Conservation (phyloP, 1,140 invertebrate genomes). For the Planococcus citri region DNA sequence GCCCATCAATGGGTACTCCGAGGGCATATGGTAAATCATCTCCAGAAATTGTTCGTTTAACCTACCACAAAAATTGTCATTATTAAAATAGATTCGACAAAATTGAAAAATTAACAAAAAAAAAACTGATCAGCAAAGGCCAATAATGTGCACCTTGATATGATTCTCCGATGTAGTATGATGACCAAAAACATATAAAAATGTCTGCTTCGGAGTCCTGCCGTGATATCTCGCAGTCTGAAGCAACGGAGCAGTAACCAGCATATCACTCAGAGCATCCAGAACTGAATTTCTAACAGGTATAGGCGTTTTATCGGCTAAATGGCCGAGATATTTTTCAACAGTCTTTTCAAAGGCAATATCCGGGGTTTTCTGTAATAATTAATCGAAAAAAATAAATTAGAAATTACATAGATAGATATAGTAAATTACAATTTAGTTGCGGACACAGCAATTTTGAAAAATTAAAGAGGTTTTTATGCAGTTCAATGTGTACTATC, state of each 20-base stretch:
- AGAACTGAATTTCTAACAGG: constrained; percentile 24
- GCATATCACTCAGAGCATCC: constrained; percentile 66
- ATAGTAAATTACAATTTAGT: too few relatives aligned
- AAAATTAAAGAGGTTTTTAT: too few relatives aligned
- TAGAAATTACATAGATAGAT: not conserved
- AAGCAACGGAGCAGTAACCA: constrained; percentile 58
- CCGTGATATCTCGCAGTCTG: constrained; percentile 59
- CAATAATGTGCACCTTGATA: not conserved
- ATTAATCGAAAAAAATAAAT: not conserved
- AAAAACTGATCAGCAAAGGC: too few relatives aligned
- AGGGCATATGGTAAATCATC: constrained; percentile 86
- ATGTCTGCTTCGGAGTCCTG: constrained; percentile 50
- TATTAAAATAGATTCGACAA: not conserved
- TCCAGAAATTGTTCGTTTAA: constrained; percentile 51
- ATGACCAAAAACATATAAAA: constrained; percentile 82
- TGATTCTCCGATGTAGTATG: constrained; percentile 39
- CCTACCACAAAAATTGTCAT: constrained; percentile 23
- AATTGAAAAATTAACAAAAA: not conserved
- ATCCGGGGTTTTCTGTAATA: constrained; percentile 38
- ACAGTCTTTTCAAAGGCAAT: constrained; percentile 48
- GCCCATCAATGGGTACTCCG: constrained; percentile 68
- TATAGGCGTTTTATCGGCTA: constrained; percentile 3
- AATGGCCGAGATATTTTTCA: constrained; percentile 45
- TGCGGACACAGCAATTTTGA: too few relatives aligned
- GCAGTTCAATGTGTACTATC: too few relatives aligned